Percentiles rank a stretch among this genome's conserved stretches.
Evolutionary conservation across 92 coral and sea anemone species (phyloP).

Genomic region (Siderastrea radians): DNA sequence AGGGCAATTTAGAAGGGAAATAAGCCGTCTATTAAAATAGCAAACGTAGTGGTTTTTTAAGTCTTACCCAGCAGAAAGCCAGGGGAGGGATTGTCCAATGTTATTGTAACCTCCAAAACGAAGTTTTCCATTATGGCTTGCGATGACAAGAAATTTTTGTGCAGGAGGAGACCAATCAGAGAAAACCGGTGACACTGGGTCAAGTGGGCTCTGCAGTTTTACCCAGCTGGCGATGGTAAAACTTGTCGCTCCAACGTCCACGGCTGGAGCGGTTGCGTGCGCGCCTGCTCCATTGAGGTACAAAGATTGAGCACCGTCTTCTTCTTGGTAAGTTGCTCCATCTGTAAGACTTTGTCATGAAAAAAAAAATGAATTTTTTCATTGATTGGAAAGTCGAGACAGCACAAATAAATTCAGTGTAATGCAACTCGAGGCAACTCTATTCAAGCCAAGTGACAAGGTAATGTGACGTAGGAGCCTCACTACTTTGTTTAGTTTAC

Average conservation of each 20-base stretch:
- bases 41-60: not conserved
- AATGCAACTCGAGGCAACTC: not conserved
- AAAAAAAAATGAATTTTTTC: not conserved
- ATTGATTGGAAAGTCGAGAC: not conserved
- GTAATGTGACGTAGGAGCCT: not conserved
- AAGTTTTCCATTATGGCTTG: not conserved
- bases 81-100: not conserved
- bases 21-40: no score
- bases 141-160: not conserved
- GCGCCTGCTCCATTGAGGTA: conserved; percentile 13
- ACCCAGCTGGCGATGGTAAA: conserved; percentile 29
- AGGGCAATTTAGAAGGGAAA: no score
- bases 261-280: conserved; percentile 21
- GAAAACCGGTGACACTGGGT: not conserved
- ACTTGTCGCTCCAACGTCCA: conserved; percentile 1
- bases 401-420: not conserved
- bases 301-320: not conserved
- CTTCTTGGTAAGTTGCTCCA: conserved; percentile 2
- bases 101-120: not conserved
- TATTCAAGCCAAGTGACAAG: not conserved
- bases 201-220: not conserved
- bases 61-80: not conserved
- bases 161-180: not conserved
- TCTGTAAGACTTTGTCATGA: not conserved
- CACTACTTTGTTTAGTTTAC: not conserved